Evolutionary conservation across 2,888 invertebrate species (phyloP).

Genomic region (Brachypalpus laphriformis): DNA sequence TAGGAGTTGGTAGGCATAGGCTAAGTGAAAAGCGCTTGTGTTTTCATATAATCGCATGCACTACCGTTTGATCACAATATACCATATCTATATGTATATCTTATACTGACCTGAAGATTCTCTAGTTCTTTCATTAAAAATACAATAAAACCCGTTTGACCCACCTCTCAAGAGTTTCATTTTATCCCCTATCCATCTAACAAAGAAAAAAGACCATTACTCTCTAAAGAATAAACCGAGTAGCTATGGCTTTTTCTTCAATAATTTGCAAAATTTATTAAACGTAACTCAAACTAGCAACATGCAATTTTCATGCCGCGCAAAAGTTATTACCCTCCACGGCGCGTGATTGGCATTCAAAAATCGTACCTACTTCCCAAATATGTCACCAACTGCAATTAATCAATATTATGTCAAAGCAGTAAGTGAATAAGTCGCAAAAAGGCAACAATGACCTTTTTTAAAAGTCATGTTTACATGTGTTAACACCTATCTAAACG

Average conservation of each 20-base stretch:
- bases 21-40: no score
- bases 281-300: background rate
- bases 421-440: background rate
- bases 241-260: background rate
- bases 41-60: no score
- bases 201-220: background rate
- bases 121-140: no score
- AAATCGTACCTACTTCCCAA: background rate
- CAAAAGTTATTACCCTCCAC: background rate
- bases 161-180: no score
- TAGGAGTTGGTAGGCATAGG: no score
- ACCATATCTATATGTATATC: no score
- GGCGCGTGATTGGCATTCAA: background rate
- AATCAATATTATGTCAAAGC: constrained; percentile 23
- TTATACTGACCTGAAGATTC: no score
- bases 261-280: background rate
- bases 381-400: background rate
- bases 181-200: background rate
- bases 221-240: background rate
- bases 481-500: constrained; percentile 39
- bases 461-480: constrained; percentile 35
- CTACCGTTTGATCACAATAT: no score
- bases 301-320: background rate
- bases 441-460: constrained; percentile 23
- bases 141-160: no score